Percentiles rank a stretch among this genome's conserved stretches.
Evolutionary conservation across 1,140 invertebrate genomes (phyloP).

Genomic region (Drosophila ambigua): DNA sequence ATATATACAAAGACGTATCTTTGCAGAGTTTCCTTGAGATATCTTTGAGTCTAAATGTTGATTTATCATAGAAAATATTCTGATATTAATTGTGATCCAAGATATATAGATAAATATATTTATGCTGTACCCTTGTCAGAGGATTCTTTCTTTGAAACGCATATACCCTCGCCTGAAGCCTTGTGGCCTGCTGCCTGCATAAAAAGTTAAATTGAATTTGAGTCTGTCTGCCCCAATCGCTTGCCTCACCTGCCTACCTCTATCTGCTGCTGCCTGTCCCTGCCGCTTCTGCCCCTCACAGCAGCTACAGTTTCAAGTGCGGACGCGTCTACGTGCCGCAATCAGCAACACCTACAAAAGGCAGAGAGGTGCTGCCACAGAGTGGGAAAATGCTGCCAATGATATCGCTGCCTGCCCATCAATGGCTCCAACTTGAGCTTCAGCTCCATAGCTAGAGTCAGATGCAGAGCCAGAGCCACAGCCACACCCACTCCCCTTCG

Average conservation of each 20-base stretch:
- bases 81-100: no score
- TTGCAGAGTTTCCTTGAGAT: no score
- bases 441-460: no score
- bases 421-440: slow-evolving; percentile 40
- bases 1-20: no score
- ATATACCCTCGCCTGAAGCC: slow-evolving; percentile 7
- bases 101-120: no score
- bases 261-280: slow-evolving; percentile 36
- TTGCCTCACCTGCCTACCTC: slow-evolving; percentile 44
- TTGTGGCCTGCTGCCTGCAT: slow-evolving; percentile 43
- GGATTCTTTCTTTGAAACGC: no score
- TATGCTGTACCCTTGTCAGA: no score
- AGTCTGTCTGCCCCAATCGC: slow-evolving; percentile 35
- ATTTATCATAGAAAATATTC: no score
- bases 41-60: no score
- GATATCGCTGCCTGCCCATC: slow-evolving; percentile 71
- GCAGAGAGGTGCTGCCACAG: slow-evolving; percentile 9
- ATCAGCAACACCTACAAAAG: slow-evolving; percentile 78
- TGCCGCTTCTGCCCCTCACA: neutral
- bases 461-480: slow-evolving; percentile 1
- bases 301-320: slow-evolving; percentile 58
- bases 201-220: slow-evolving; percentile 76
- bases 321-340: slow-evolving; percentile 66
- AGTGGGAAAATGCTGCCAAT: slow-evolving; percentile 52
- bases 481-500: slow-evolving; percentile 45